Conservation (phyloP, 1,140 invertebrate species). For the Papilio polyxenes region DNA sequence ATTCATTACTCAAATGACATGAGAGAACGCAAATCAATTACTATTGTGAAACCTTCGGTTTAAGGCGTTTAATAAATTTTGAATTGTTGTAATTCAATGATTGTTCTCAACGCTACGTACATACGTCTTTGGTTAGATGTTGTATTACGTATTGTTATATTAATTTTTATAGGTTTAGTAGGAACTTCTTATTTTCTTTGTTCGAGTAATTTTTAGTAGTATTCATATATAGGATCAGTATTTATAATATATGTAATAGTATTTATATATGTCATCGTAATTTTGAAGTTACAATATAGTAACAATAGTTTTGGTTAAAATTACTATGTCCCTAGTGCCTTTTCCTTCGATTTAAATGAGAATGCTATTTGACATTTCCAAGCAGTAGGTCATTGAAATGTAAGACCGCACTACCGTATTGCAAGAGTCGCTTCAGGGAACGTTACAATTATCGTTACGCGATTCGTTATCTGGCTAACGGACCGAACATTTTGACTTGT, state of each 20-base stretch:
- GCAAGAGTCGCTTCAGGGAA: conserved; percentile 30
- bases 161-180: background rate
- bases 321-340: background rate
- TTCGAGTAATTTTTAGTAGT: background rate
- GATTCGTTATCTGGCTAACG: conserved; percentile 17
- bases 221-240: too few species aligned
- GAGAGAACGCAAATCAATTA: conserved; percentile 24
- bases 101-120: background rate
- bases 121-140: background rate
- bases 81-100: background rate
- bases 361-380: conserved; percentile 25
- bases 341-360: conserved; percentile 18
- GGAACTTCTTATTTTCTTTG: too few species aligned
- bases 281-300: background rate
- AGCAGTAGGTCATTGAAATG: conserved; percentile 23
- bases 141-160: background rate
- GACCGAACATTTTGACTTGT: conserved; percentile 15
- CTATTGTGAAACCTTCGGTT: conserved; percentile 18
- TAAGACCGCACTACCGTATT: conserved; percentile 19
- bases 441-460: conserved; percentile 33
- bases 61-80: conserved; percentile 17
- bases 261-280: background rate
- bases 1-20: conserved; percentile 24
- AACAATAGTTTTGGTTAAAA: background rate
- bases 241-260: too few species aligned